Evolutionary conservation across 2,888 invertebrate species (phyloP), one percentile per base, ranked within the genome.

Genomic region (Drosophila emarginata): DNA sequence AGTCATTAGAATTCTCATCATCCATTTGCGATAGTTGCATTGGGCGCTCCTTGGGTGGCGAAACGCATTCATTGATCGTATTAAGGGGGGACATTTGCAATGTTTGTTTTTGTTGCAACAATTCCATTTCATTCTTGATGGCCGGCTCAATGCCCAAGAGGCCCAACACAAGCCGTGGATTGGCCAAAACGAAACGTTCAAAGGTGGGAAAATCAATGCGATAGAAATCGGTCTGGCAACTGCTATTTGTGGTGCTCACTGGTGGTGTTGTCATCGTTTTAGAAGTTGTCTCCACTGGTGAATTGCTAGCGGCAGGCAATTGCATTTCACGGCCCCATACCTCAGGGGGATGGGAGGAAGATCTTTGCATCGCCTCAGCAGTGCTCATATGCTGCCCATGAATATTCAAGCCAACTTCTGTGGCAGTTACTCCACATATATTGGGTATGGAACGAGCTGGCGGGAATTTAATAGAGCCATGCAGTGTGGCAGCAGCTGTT

Each of bases 401-500:
- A 40, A 79, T 14, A 7, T 70, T 72, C 11, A 77, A 21, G 0
- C 72, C 75, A 1, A 64, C 63, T 3, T 74, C 70, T 0, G 67
- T 70, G 1, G 79, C 77, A 3, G 77, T 76, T 39, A 73, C 76
- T 90, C 94, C 90, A 74, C 95, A 94, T 39, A 96, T 93, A 89
- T 95, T 96, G 4, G 96, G 96, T 89, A 96, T 96, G 68, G 96
- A 96, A 89, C 95, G 96, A n/a, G 96, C 96, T 11, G 96, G 94
- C 88, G 94, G 94, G 92, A 94, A 94, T 40, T 93, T 93, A 50
- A 92, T 84, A 61, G 91, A 91, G 2, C 81, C 82, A n/a, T 91
- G 89, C 21, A 45, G 18, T 2, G 90, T 90, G 2, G 87, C 83
- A 78, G 89, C 72, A 0, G 95, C 95, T 2, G 94, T 95, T 2